Conservation (phyloP, 2,113 vertebrate species). For the Halichoerus grypus region DNA sequence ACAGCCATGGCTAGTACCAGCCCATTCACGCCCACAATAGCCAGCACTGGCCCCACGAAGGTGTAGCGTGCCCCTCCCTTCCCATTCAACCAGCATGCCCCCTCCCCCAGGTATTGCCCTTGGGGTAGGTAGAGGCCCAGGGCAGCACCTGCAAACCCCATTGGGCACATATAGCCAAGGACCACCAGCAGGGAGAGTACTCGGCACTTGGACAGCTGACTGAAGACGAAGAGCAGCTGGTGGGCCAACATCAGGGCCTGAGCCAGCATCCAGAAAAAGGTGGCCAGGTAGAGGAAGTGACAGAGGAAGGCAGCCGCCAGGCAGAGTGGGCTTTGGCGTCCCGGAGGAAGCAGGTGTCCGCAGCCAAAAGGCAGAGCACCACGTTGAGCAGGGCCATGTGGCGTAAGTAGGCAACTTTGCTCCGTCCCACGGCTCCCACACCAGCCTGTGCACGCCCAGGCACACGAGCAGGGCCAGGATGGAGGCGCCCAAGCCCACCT, state of each 20-base stretch:
- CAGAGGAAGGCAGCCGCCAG: slow-evolving; percentile 89
- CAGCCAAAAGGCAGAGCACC: slow-evolving; percentile 87
- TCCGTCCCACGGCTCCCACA: slow-evolving; percentile 87
- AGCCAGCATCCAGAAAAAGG: slow-evolving; percentile 93
- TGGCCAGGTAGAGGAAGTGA: slow-evolving; percentile 91
- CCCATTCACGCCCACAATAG: slow-evolving; percentile 87
- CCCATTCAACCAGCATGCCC: slow-evolving; percentile 89
- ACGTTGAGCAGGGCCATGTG: slow-evolving; percentile 89
- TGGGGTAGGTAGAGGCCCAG: slow-evolving; percentile 86
- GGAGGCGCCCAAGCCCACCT: slow-evolving; percentile 88
- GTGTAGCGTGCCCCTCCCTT: slow-evolving; percentile 84
- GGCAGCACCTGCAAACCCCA: slow-evolving; percentile 87
- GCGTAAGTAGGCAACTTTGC: slow-evolving; percentile 89
- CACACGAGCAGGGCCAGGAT: slow-evolving; percentile 87
- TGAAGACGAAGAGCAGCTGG: slow-evolving; percentile 89
- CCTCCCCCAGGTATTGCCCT: slow-evolving; percentile 82
- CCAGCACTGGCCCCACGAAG: slow-evolving; percentile 89
- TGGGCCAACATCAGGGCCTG: slow-evolving; percentile 91
- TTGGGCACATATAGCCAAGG: slow-evolving; percentile 90
- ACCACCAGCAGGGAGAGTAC: slow-evolving; percentile 86
- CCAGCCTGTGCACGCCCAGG: slow-evolving; percentile 87
- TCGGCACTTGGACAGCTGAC: slow-evolving; percentile 85
- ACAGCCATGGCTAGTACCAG: slow-evolving; percentile 88
- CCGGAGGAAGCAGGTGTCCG: slow-evolving; percentile 86
- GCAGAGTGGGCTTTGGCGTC: slow-evolving; percentile 79